Evolutionary conservation across 2,888 invertebrate species (phyloP).

Genomic region (Limulus polyphemus): DNA sequence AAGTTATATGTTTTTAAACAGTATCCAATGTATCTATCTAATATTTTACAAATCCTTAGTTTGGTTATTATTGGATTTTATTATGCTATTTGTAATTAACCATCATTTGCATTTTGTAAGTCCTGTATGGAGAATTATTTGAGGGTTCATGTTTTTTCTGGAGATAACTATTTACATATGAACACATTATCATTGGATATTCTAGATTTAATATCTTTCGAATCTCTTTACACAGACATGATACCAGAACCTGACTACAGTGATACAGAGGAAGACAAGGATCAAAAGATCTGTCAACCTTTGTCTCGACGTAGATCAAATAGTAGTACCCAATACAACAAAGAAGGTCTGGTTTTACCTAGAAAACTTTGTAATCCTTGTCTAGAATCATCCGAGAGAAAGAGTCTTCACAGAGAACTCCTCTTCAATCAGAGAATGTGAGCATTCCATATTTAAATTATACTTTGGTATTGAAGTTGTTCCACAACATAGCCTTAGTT

Average conservation of each 20-base stretch:
- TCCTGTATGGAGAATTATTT: too few relatives aligned
- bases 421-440: slow-evolving; percentile 85
- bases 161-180: too few relatives aligned
- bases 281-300: not conserved
- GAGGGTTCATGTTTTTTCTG: too few relatives aligned
- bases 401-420: slow-evolving; percentile 75
- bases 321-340: slow-evolving; percentile 28
- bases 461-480: too few relatives aligned
- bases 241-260: slow-evolving; percentile 35
- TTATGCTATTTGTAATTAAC: too few relatives aligned
- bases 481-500: too few relatives aligned
- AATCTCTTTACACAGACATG: slow-evolving; percentile 35
- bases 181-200: too few relatives aligned
- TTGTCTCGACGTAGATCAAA: not conserved
- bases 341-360: slow-evolving; percentile 64
- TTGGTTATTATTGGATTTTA: too few relatives aligned
- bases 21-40: too few relatives aligned
- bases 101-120: too few relatives aligned
- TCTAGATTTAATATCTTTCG: slow-evolving; percentile 1
- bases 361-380: slow-evolving; percentile 72
- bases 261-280: slow-evolving; percentile 26
- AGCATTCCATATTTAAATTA: slow-evolving; percentile 16
- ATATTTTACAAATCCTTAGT: too few relatives aligned
- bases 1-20: too few relatives aligned
- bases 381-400: slow-evolving; percentile 62